A percentile compares a stretch with the other conserved stretches of the same genome.
Evolutionary conservation across 2,888 invertebrate species (phyloP).

Genomic region (Synanthedon myopaeformis): DNA sequence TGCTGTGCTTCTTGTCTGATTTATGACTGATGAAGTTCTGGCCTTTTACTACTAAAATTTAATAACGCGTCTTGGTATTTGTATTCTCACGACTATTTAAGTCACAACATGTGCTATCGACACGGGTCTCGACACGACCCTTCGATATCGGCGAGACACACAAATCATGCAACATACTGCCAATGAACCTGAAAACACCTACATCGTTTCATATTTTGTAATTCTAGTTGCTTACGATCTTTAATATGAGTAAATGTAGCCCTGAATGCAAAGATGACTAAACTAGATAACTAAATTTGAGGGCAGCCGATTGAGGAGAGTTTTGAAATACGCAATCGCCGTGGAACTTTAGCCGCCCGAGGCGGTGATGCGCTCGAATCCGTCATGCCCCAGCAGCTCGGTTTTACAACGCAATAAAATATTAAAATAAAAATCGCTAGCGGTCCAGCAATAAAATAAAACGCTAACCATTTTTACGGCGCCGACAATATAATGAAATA

Average conservation of each 20-base stretch:
- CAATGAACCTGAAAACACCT: background rate
- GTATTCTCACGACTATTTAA: conserved; percentile 8
- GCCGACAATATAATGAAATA: conserved; percentile 69
- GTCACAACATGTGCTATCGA: conserved; percentile 42
- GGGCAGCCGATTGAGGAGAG: background rate
- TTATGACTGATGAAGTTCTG: too few relatives aligned
- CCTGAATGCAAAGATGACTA: too few relatives aligned
- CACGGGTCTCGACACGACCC: conserved; percentile 33
- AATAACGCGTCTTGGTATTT: conserved; percentile 12
- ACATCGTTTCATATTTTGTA: background rate
- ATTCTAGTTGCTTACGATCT: background rate
- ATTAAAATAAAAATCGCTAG: conserved; percentile 60
- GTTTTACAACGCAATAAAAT: conserved; percentile 66
- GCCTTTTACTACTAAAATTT: too few relatives aligned
- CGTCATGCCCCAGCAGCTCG: conserved; percentile 31
- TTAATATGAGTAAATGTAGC: background rate
- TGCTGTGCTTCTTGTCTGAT: too few relatives aligned
- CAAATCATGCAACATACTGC: conserved; percentile 55
- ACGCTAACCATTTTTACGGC: conserved; percentile 67
- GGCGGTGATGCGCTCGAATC: conserved; percentile 32
- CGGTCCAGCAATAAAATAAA: conserved; percentile 64
- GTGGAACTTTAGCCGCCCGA: conserved; percentile 19
- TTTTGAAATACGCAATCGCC: conserved; percentile 5
- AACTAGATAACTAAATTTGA: too few relatives aligned
- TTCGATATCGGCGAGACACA: conserved; percentile 39